Base-by-base conservation (phyloP, 2,888 invertebrate species). In the Tuberolachnus salignus region DNA sequence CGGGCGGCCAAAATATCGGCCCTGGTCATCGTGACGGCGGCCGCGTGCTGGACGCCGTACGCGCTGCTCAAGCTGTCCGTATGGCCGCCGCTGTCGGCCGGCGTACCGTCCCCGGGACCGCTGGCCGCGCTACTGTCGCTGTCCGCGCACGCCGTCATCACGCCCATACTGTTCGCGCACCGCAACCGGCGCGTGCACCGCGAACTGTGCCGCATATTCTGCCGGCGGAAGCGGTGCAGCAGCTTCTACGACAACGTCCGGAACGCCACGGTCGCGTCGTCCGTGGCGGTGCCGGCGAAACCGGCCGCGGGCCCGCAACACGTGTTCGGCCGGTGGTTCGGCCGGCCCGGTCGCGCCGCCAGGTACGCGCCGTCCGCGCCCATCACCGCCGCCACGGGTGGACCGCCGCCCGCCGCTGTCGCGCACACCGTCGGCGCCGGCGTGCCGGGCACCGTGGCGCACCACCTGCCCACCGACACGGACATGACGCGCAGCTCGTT, bases 1-100 rank as follows among this genome's bases (percentile, higher is more conserved):
- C 89, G 94, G 82, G 94, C 95, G 1, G 95, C 94, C 11, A 91
- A 94, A 82, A 94, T 95, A 72, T 94, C 94, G 84, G 91, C 91
- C 67, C 85, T 93, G 81, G 93, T 93, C 82, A 90, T 92, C 84
- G 88, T 92, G 53, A 91, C 93, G 86, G 90, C 88, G 73, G 85
- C 88, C 14, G 85, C 88, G 51, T 89, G 89, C 83, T 89, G 89
- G 89, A 85, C 88, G 19, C 89, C 89, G 0, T 88, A 88, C 83
- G 86, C 86, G 21, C 83, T 85, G 21, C 83, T 86, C 64, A 75
- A 75, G 64, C 73, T 82, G 51, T 63, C 81, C 16, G 26, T 66
- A 21, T 81, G 80, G 55, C 80, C 81, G 26, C 82, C 81, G 49
- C 64, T 82, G 63, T 42, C 72, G 21, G 74, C 57, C 19, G 69